These are phyloP conservation scores for Andrena cerasifolii DNA, from an alignment of 1,140 invertebrate genomes.

Conservation along the genomic window DNA sequence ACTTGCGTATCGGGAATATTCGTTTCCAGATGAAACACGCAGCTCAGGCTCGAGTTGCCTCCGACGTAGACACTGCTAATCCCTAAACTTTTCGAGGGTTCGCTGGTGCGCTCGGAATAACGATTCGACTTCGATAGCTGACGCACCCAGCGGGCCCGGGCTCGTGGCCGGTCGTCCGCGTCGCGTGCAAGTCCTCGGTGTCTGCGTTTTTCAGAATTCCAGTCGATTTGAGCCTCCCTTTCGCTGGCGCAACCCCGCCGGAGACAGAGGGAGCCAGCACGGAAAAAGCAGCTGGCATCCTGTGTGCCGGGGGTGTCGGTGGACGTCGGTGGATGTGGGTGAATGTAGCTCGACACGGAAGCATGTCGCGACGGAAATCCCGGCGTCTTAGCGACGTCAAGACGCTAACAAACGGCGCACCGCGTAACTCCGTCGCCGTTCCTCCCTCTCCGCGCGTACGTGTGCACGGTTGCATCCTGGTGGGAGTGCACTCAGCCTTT, in stretches of 20 bases:
- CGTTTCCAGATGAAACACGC: no score
- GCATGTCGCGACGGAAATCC: conserved; percentile 72
- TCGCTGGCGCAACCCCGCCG: neutral
- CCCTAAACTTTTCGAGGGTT: no score
- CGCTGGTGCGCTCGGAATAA: no score
- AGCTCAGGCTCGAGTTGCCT: no score
- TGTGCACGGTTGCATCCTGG: no score
- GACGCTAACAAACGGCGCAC: conserved; percentile 71
- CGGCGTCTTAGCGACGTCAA: conserved; percentile 69
- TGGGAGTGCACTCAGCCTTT: conserved; percentile 7
- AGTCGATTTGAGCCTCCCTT: no score
- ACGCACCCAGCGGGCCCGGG: no score
- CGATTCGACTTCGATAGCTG: no score
- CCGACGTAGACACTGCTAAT: no score
- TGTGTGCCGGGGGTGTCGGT: conserved; percentile 15
- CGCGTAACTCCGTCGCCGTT: neutral
- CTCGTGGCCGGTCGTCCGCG: neutral
- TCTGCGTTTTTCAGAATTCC: neutral
- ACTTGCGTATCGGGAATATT: no score
- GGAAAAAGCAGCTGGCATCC: conserved; percentile 1
- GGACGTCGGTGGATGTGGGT: no score
- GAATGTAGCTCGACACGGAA: conserved; percentile 61
- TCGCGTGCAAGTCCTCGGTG: neutral
- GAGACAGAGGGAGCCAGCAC: neutral
- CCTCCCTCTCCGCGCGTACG: neutral